A percentile compares a stretch with the other conserved stretches of the same genome.
These are phyloP conservation scores for Hirtodrosophila trivittata DNA, from an alignment of 2,888 invertebrate species.

Conservation along the genomic window DNA sequence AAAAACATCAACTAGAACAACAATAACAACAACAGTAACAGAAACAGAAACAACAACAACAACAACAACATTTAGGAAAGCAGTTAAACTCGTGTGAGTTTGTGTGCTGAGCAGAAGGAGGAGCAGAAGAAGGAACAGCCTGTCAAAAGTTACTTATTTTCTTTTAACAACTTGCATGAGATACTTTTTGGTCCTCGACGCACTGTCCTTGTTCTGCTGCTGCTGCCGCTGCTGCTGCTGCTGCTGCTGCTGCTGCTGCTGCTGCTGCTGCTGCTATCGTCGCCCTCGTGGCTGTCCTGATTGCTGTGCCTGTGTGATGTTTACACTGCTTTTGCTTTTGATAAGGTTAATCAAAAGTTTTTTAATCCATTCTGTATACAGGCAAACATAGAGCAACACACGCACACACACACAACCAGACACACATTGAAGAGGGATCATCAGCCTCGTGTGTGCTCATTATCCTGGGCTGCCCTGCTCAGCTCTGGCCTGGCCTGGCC, in stretches of 20 bases:
- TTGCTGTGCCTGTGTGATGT: slow-evolving; percentile 68
- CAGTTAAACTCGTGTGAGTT: slow-evolving; percentile 52
- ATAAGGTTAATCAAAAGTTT: slow-evolving; percentile 82
- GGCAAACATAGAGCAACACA: slow-evolving; percentile 59
- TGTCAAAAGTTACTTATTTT: slow-evolving; percentile 79
- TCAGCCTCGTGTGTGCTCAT: slow-evolving; percentile 68
- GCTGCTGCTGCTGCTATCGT: too few relatives aligned
- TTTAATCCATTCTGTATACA: slow-evolving; percentile 81
- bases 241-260: too few relatives aligned
- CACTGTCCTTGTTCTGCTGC: slow-evolving; percentile 24
- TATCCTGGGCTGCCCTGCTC: slow-evolving; percentile 43
- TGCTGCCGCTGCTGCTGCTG: too few relatives aligned
- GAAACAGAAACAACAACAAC: slow-evolving; percentile 16
- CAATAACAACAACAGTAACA: slow-evolving; percentile 18
- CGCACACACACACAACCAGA: slow-evolving; percentile 15
- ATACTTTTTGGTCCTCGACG: slow-evolving; percentile 52
- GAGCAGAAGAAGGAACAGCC: slow-evolving; percentile 40
- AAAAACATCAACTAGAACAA: slow-evolving; percentile 37
- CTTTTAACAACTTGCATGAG: slow-evolving; percentile 75
- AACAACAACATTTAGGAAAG: slow-evolving; percentile 47
- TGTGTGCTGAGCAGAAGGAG: slow-evolving; percentile 31
- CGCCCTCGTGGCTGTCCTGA: slow-evolving; percentile 47
- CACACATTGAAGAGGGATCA: background rate
- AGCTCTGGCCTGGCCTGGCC: slow-evolving; percentile 3
- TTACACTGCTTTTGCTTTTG: slow-evolving; percentile 79